Percentiles rank a stretch among this genome's conserved stretches.
Evolutionary conservation across 2,888 invertebrate species (phyloP).

Genomic region (Stenichneumon culpator): DNA sequence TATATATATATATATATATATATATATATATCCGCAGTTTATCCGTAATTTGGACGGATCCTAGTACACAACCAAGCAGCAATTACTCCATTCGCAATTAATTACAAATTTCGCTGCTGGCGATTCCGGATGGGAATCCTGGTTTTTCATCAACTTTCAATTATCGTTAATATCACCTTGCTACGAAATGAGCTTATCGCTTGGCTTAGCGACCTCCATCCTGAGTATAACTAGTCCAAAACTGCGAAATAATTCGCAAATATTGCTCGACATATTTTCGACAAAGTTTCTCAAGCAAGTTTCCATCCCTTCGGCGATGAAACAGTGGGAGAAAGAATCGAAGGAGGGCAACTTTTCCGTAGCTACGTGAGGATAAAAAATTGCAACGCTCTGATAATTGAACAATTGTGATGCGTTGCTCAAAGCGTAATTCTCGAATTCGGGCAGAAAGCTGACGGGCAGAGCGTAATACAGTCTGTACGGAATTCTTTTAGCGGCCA

Average conservation of each 20-base stretch:
- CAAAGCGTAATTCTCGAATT: constrained; percentile 85
- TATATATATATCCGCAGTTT: constrained; percentile 1
- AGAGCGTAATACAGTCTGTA: constrained; percentile 90
- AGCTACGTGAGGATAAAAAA: constrained; percentile 92
- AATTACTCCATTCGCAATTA: constrained; percentile 36
- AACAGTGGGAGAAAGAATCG: constrained; percentile 85
- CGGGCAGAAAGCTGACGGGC: constrained; percentile 89
- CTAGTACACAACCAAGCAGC: background rate
- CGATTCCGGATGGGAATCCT: constrained; percentile 10
- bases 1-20: constrained; percentile 15
- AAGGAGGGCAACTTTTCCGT: constrained; percentile 89
- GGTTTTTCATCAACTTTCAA: background rate
- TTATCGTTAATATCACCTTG: constrained; percentile 9
- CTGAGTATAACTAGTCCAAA: constrained; percentile 86
- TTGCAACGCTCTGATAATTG: constrained; percentile 86
- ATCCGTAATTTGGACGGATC: constrained; percentile 61
- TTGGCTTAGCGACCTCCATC: constrained; percentile 80
- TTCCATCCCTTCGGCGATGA: constrained; percentile 71
- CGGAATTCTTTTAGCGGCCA: constrained; percentile 86
- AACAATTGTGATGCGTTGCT: constrained; percentile 83
- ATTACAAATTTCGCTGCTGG: constrained; percentile 33
- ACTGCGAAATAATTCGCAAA: constrained; percentile 85
- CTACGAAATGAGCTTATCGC: constrained; percentile 57
- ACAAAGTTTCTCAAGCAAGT: constrained; percentile 76
- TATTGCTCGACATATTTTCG: constrained; percentile 82